Conservation (phyloP, 2,797 vertebrate species). For the Clarias platycephalus region DNA sequence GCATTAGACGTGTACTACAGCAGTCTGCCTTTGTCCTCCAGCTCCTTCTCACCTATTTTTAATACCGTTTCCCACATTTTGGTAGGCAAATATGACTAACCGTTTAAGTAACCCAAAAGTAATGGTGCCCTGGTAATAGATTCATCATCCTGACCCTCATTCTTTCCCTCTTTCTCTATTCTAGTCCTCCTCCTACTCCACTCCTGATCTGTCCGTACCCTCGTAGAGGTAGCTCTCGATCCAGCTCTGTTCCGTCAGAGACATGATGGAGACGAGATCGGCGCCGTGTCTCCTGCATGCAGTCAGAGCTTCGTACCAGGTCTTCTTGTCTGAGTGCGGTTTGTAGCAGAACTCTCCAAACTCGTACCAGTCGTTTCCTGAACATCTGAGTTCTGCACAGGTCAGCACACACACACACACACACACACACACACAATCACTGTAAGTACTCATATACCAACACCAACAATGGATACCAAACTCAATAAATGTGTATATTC, state of each 20-base stretch:
- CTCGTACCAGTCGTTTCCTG: constrained; percentile 75
- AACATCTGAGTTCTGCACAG: constrained; percentile 73
- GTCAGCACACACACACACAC: neutral
- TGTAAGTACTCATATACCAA: neutral
- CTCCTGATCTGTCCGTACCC: constrained; percentile 58
- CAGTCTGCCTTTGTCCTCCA: neutral
- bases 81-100: neutral
- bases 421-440: neutral
- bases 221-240: constrained; percentile 77
- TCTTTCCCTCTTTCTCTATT: neutral
- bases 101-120: neutral
- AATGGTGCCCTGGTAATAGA: neutral
- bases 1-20: neutral
- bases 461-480: neutral
- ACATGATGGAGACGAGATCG: constrained; percentile 74
- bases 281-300: constrained; percentile 69
- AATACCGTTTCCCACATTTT: neutral
- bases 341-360: constrained; percentile 82
- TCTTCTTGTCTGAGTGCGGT: constrained; percentile 67
- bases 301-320: constrained; percentile 65
- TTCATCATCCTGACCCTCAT: neutral
- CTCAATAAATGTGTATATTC: neutral
- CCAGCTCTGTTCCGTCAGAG: constrained; percentile 78
- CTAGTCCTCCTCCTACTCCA: neutral
- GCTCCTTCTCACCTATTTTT: neutral